Percentiles rank a stretch among this genome's conserved stretches.
Conservation (phyloP, 2,113 vertebrate species). For the Gnathonemus echidnorhynchus region DNA sequence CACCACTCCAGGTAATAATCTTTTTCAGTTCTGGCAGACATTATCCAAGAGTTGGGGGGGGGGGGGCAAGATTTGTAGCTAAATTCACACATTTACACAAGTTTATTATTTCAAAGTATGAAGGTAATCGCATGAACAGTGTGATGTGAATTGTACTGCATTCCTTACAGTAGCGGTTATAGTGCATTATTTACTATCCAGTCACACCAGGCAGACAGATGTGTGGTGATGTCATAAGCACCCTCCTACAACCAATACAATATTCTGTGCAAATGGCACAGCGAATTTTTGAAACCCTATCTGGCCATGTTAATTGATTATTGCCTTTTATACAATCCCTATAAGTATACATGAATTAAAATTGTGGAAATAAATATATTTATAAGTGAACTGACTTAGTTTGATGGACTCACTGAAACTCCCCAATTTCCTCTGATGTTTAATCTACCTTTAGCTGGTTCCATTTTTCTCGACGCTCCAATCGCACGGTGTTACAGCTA, state of each 20-base stretch:
- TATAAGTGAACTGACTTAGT: background rate
- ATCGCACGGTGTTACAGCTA: background rate
- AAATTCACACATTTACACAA: background rate
- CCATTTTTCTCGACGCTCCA: background rate
- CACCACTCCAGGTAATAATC: background rate
- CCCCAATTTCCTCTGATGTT: background rate
- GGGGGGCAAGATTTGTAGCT: background rate
- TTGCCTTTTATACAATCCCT: constrained; percentile 11
- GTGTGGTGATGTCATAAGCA: background rate
- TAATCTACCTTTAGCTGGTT: background rate
- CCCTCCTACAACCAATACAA: background rate
- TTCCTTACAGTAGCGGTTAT: background rate
- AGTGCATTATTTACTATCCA: background rate
- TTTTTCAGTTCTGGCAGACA: background rate
- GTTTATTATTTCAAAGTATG: background rate
- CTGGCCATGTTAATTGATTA: background rate
- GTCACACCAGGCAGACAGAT: background rate
- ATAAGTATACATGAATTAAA: constrained; percentile 4
- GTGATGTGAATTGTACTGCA: background rate
- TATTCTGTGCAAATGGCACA: background rate
- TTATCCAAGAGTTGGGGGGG: background rate
- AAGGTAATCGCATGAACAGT: background rate
- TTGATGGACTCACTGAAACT: background rate
- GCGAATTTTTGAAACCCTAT: background rate
- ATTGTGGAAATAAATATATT: background rate